phyloP scores from a whole-genome alignment of 2,113 vertebrate genomes.

The Orycteropus afer region DNA sequence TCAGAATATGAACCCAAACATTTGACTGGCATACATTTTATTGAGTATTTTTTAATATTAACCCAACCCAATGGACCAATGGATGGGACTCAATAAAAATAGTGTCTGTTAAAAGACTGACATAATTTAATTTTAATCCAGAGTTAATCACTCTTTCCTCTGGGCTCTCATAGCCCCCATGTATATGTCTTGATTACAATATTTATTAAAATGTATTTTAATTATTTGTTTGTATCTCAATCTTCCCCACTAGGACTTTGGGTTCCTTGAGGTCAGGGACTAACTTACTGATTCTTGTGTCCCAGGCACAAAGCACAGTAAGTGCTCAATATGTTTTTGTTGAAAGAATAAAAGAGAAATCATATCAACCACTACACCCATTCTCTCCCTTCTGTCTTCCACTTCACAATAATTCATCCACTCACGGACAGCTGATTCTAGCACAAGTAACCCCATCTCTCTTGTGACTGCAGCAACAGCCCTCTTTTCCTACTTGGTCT shows the following conservation, averaged over 20 bases:
- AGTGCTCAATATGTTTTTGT: not conserved
- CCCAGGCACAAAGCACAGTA: not conserved
- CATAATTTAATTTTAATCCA: conserved; percentile 70
- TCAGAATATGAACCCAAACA: not conserved
- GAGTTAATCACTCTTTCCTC: conserved; percentile 62
- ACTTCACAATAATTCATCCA: not conserved
- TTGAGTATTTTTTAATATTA: conserved; percentile 57
- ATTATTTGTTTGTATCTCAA: conserved; percentile 64
- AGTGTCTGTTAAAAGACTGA: conserved; percentile 68
- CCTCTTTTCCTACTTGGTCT: not conserved
- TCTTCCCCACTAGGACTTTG: conserved; percentile 47
- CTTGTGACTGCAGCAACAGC: not conserved
- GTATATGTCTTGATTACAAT: not conserved
- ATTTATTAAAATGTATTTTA: conserved; percentile 71
- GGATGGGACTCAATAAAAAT: conserved; percentile 67
- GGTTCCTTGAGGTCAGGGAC: conserved; percentile 58
- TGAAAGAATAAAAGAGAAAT: not conserved
- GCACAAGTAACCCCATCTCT: not conserved
- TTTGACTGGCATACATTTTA: conserved; percentile 70
- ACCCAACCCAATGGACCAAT: conserved; percentile 53
- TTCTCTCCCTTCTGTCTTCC: not conserved
- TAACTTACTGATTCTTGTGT: not conserved
- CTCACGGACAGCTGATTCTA: not conserved
- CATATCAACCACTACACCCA: rapidly evolving
- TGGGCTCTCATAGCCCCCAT: not conserved